A percentile compares a stretch with the other conserved stretches of the same genome.
phyloP scores from a whole-genome alignment of 2,113 vertebrate species.

The Toxostoma redivivum region DNA sequence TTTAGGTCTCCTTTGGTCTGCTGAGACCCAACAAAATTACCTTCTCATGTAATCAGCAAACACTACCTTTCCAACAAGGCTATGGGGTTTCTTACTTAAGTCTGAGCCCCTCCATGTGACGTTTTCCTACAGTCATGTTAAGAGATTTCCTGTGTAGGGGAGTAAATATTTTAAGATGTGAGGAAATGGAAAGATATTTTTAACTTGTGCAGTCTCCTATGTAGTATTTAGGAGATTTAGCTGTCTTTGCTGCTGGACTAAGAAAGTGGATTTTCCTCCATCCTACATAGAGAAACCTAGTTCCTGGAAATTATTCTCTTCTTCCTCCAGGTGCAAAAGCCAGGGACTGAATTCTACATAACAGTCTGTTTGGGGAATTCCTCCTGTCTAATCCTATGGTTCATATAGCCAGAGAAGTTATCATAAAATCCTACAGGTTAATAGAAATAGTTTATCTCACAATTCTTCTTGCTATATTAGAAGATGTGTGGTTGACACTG shows the following conservation, averaged over 20 bases:
- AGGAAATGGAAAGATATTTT: background rate
- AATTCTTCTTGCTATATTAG: background rate
- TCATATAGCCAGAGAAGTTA: background rate
- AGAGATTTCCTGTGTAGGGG: background rate
- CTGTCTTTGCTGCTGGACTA: background rate
- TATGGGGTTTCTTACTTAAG: background rate
- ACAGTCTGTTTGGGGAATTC: background rate
- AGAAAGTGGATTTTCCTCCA: background rate
- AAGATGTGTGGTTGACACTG: background rate
- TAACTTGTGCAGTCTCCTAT: background rate
- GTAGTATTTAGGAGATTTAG: background rate
- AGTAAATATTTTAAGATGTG: background rate
- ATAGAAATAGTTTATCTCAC: background rate
- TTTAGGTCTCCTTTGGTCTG: background rate
- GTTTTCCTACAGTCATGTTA: background rate
- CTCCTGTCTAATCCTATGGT: background rate
- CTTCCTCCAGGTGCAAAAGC: background rate
- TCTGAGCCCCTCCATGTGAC: background rate
- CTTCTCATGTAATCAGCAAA: background rate
- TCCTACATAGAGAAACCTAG: background rate
- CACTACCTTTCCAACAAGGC: background rate
- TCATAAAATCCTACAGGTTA: background rate
- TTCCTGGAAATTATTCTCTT: background rate
- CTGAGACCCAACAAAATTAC: background rate
- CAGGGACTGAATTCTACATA: background rate